Conservation (phyloP, 35 echinoderm and acorn worm species). For the Heliocidaris erythrogramma region DNA sequence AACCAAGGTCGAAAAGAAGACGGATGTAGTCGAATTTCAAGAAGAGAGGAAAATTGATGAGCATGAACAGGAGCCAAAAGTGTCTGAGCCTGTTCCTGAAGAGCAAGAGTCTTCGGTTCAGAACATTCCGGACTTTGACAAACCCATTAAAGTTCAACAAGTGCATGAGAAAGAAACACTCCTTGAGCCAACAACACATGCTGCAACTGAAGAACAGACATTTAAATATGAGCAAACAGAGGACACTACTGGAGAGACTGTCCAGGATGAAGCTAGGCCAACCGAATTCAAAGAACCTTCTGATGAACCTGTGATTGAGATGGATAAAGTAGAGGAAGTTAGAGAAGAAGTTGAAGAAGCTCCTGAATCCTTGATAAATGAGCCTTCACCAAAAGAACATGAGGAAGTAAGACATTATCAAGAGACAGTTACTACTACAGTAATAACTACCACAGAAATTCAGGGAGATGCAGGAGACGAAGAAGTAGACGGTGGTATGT, state of each 20-base stretch:
- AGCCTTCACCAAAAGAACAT: not conserved
- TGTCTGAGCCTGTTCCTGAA: not conserved
- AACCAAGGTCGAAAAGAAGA: not conserved
- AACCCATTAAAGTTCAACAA: not conserved
- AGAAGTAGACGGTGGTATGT: slow-evolving; percentile 28
- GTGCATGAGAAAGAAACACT: not conserved
- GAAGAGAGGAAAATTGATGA: not conserved
- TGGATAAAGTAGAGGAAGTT: slow-evolving; percentile 49
- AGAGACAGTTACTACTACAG: slow-evolving; percentile 19
- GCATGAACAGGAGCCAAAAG: not conserved
- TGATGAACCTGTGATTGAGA: slow-evolving; percentile 47
- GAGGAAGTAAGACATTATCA: not conserved
- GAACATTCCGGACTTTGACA: not conserved
- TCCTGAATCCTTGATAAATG: not conserved
- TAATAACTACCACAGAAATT: not conserved
- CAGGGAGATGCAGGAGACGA: slow-evolving; percentile 8
- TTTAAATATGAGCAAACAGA: too few relatives aligned
- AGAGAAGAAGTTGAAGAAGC: slow-evolving; percentile 39
- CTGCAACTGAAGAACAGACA: too few relatives aligned
- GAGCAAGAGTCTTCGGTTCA: not conserved
- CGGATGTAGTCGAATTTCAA: not conserved
- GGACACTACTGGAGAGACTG: not conserved
- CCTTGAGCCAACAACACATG: too few relatives aligned
- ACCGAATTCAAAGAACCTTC: slow-evolving; percentile 40
- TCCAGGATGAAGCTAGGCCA: not conserved